Evolutionary conservation across 2,888 invertebrate species (phyloP).

Genomic region (Thera obeliscata): DNA sequence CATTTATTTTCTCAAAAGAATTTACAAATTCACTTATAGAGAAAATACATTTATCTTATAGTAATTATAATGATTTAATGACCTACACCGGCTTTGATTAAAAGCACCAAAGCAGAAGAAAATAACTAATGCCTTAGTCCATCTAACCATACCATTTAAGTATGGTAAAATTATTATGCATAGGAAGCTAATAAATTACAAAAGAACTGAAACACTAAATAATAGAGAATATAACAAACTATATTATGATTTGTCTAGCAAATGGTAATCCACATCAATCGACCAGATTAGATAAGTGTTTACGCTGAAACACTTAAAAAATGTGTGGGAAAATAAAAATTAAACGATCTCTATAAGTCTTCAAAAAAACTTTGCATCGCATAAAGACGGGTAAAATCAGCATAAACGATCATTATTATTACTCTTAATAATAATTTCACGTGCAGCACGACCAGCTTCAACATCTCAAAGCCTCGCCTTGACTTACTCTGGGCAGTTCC

Average conservation of each 20-base stretch:
- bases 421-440: conserved; percentile 45
- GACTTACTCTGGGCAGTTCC: conserved; percentile 71
- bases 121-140: no score
- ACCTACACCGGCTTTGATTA: no score
- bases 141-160: no score
- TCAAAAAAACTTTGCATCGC: conserved; percentile 19
- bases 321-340: conserved; percentile 36
- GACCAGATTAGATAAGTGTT: conserved; percentile 38
- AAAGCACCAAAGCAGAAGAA: no score
- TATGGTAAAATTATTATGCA: no score
- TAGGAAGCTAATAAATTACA: no score
- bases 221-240: no score
- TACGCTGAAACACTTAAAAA: conserved; percentile 31
- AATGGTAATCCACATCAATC: conserved; percentile 15
- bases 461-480: conserved; percentile 65
- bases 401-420: conserved; percentile 34
- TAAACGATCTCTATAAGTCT: conserved; percentile 9
- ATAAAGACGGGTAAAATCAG: conserved; percentile 27
- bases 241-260: not conserved
- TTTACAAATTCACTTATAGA: no score
- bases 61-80: no score
- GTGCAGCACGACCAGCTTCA: conserved; percentile 69
- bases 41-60: no score
- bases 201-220: no score
- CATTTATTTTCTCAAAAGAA: no score